Conservation (phyloP, 2,888 invertebrate species). For the Acleris literana region DNA sequence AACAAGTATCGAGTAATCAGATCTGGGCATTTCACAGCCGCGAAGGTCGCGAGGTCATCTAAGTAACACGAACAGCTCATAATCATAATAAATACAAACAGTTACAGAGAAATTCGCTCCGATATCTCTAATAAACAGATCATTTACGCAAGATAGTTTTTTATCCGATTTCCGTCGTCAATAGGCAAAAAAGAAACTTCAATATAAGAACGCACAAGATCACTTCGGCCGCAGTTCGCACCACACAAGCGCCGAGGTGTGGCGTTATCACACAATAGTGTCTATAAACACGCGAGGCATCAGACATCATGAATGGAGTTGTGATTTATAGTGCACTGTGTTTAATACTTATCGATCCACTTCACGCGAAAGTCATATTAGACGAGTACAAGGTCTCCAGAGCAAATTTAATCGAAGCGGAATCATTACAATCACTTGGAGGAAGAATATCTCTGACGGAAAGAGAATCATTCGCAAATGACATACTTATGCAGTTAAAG, state of each 20-base stretch:
- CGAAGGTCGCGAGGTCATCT: neutral
- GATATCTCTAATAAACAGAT: neutral
- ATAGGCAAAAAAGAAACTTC: conserved; percentile 17
- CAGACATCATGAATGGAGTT: conserved; percentile 40
- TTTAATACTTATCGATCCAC: conserved; percentile 41
- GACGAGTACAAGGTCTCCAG: conserved; percentile 53
- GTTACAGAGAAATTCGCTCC: neutral
- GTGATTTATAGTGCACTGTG: conserved; percentile 43
- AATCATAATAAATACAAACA: neutral
- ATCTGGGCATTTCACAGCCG: neutral
- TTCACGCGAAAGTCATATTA: conserved; percentile 46
- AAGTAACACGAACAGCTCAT: neutral
- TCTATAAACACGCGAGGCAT: conserved; percentile 30
- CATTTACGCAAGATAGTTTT: conserved; percentile 28
- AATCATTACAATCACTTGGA: conserved; percentile 76
- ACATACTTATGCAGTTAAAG: conserved; percentile 84
- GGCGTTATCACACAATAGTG: conserved; percentile 28
- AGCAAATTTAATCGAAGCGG: conserved; percentile 60
- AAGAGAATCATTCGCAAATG: conserved; percentile 80
- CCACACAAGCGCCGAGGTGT: conserved; percentile 27
- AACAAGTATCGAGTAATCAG: too few relatives aligned
- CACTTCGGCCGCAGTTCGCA: conserved; percentile 27
- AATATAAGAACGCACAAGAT: conserved; percentile 29
- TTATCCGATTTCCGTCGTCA: conserved; percentile 1
- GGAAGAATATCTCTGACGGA: conserved; percentile 69